Percentiles rank a stretch among this genome's conserved stretches.
Evolutionary conservation across 2,113 vertebrate genomes (phyloP).

Genomic region (Elephas maximus): DNA sequence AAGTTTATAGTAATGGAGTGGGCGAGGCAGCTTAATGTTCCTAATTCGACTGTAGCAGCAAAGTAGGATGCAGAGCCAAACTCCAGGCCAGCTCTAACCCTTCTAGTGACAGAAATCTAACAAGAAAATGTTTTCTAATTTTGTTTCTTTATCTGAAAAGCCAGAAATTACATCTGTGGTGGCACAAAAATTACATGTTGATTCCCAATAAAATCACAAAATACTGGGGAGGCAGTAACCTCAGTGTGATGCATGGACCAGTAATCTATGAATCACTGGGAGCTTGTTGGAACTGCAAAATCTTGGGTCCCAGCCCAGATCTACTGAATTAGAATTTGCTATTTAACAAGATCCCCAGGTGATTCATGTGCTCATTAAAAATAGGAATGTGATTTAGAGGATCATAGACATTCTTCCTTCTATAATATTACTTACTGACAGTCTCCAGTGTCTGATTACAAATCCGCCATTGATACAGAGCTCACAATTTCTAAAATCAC

Average conservation of each 20-base stretch:
- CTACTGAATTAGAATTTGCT: background rate
- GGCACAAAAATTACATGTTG: background rate
- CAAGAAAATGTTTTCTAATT: background rate
- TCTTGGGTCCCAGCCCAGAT: background rate
- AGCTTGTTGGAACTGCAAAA: background rate
- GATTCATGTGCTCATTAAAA: background rate
- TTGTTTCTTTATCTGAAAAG: conserved; percentile 44
- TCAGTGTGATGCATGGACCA: background rate
- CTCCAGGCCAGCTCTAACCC: background rate
- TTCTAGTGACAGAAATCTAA: background rate
- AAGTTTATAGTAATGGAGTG: background rate
- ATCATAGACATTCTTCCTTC: background rate
- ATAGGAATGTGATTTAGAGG: background rate
- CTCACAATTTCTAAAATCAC: background rate
- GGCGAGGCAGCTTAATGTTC: background rate
- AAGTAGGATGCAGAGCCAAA: background rate
- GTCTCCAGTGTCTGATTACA: background rate
- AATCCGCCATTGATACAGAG: background rate
- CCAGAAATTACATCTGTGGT: background rate
- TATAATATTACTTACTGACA: background rate
- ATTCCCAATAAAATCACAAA: background rate
- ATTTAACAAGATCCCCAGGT: background rate
- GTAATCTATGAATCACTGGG: background rate
- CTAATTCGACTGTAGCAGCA: background rate
- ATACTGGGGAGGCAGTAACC: background rate